Conservation (phyloP, 37 sponge, comb jelly and placozoan genomes). For the Hexactinellida sp. region DNA sequence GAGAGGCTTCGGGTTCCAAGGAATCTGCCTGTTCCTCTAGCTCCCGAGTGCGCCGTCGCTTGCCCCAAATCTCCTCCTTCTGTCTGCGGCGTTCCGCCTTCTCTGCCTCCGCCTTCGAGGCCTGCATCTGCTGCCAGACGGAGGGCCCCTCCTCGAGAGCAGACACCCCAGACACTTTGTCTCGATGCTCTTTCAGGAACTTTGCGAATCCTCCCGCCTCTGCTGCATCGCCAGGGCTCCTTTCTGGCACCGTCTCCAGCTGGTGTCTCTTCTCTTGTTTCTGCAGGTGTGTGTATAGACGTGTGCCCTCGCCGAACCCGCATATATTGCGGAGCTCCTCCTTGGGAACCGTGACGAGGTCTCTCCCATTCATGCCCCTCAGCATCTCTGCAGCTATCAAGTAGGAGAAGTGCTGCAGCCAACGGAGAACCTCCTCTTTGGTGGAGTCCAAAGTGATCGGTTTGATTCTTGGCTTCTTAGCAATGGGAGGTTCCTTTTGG, state of each 20-base stretch:
- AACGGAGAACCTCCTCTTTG: neutral
- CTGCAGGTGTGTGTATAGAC: neutral
- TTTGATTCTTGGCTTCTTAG: neutral
- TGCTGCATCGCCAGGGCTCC: neutral
- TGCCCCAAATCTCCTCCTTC: slow-evolving; percentile 12
- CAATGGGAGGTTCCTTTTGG: neutral
- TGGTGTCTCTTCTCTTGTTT: neutral
- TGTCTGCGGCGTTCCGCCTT: neutral
- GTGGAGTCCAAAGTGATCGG: neutral
- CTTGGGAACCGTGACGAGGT: neutral
- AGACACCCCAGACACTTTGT: neutral
- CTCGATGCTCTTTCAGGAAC: neutral
- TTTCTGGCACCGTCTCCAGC: neutral
- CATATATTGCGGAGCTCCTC: neutral
- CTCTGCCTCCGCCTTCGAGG: neutral
- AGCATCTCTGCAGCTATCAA: neutral
- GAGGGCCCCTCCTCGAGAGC: neutral
- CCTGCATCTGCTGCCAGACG: neutral
- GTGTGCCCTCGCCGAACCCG: slow-evolving; percentile 13
- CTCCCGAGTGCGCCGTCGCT: neutral
- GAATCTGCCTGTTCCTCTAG: neutral
- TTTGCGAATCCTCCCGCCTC: neutral
- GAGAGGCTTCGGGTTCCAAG: neutral
- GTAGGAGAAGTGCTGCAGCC: neutral
- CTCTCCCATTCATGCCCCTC: neutral